Evolutionary conservation across 2,888 invertebrate genomes (phyloP).

Genomic region (Agrotis segetum): DNA sequence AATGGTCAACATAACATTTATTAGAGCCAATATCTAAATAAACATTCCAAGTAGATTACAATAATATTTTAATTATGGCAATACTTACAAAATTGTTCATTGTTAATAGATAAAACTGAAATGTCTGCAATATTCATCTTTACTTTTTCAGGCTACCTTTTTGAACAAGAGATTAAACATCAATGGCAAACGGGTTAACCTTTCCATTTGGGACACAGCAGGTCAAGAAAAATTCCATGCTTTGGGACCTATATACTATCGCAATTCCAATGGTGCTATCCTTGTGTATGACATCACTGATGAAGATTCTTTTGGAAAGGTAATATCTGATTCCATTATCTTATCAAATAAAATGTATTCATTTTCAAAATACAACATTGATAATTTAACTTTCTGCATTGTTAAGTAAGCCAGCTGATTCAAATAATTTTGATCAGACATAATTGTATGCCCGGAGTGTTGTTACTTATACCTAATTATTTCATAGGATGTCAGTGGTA

Average conservation of each 20-base stretch:
- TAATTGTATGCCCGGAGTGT: not conserved
- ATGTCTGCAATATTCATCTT: not conserved
- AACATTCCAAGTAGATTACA: not conserved
- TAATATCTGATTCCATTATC: conserved; percentile 71
- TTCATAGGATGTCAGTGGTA: not conserved
- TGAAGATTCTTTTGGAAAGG: conserved; percentile 98
- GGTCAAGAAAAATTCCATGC: conserved; percentile 99
- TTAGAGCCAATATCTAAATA: not conserved
- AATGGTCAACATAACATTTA: no score
- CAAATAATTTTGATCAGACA: not conserved
- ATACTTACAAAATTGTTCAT: no score
- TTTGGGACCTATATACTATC: conserved; percentile 99
- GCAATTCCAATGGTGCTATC: conserved; percentile 99
- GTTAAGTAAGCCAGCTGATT: conserved; percentile 13
- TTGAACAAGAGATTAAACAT: conserved; percentile 98
- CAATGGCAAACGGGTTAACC: conserved; percentile 96
- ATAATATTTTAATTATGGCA: not conserved
- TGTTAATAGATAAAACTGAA: no score
- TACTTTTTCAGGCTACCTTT: conserved; percentile 96
- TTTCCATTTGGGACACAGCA: conserved; percentile 99
- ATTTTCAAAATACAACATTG: not conserved
- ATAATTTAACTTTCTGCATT: conserved; percentile 1
- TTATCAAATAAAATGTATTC: conserved; percentile 13
- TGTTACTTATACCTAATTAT: not conserved
- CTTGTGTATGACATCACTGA: conserved; percentile 99